Percentiles rank a stretch among this genome's conserved stretches.
Evolutionary conservation across 1,140 invertebrate species (phyloP).

Genomic region (Hormaphis cornu): DNA sequence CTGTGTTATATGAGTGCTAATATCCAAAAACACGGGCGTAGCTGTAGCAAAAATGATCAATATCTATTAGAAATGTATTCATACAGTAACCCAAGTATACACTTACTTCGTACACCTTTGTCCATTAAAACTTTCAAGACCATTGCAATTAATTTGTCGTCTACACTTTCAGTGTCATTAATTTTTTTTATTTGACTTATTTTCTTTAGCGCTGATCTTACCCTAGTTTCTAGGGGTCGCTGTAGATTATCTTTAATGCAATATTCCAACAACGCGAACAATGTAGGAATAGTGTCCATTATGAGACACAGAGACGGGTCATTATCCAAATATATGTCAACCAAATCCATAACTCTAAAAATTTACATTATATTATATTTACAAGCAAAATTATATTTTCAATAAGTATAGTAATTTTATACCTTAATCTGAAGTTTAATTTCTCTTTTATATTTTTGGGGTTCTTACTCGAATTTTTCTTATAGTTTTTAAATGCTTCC

Average conservation of each 20-base stretch:
- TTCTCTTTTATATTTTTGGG: constrained; percentile 21
- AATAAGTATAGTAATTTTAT: neutral
- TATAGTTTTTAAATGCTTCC: constrained; percentile 57
- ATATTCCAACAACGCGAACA: constrained; percentile 56
- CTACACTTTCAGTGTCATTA: constrained; percentile 48
- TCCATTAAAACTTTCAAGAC: constrained; percentile 51
- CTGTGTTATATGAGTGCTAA: constrained; percentile 55
- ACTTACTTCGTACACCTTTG: constrained; percentile 46
- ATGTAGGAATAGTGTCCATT: constrained; percentile 55
- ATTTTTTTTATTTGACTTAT: constrained; percentile 54
- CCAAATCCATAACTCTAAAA: constrained; percentile 59
- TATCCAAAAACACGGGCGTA: constrained; percentile 54
- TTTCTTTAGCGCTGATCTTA: constrained; percentile 53
- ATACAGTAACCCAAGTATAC: neutral
- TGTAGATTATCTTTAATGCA: constrained; percentile 58
- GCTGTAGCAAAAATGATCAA: constrained; percentile 42
- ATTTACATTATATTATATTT: constrained; percentile 49
- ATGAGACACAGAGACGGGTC: constrained; percentile 54
- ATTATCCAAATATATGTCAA: constrained; percentile 60
- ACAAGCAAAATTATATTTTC: neutral
- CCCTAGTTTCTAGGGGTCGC: constrained; percentile 53
- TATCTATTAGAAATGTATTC: neutral
- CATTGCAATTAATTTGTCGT: constrained; percentile 49
- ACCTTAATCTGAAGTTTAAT: constrained; percentile 33
- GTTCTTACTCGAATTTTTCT: constrained; percentile 43